Evolutionary conservation across 1,140 invertebrate genomes (phyloP).

Genomic region (Rhizoglyphus robini): DNA sequence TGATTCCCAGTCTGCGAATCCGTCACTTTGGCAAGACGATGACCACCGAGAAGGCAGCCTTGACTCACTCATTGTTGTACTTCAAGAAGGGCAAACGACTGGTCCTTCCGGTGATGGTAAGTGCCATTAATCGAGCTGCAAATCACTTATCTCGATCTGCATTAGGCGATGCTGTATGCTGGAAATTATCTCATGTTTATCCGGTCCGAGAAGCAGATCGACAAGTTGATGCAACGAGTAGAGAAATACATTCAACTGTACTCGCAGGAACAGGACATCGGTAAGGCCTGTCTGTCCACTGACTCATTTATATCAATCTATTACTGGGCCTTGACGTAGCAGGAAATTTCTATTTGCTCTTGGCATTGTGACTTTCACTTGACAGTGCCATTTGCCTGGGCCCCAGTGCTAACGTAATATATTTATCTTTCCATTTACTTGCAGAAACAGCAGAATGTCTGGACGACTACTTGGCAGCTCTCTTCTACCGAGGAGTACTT

Average conservation of each 20-base stretch:
- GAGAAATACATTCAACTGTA: background rate
- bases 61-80: background rate
- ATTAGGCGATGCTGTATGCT: slow-evolving; percentile 8
- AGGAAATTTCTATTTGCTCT: no score
- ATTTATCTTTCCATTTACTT: background rate
- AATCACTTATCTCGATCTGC: background rate
- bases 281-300: background rate
- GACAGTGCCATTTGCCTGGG: no score
- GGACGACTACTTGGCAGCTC: slow-evolving; percentile 6
- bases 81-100: slow-evolving; percentile 10
- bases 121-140: no score
- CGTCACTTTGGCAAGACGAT: slow-evolving; percentile 18
- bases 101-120: slow-evolving; percentile 6
- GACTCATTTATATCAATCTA: no score
- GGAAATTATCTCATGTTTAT: slow-evolving; percentile 13
- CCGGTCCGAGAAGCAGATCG: background rate
- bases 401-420: background rate
- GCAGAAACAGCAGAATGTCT: background rate
- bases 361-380: no score
- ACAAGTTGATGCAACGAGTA: background rate
- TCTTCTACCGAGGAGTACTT: slow-evolving; percentile 13
- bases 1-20: slow-evolving; percentile 6
- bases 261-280: background rate
- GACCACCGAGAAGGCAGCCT: slow-evolving; percentile 15
- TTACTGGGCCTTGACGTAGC: no score